Percentiles rank a stretch among this genome's conserved stretches.
Evolutionary conservation across 2,888 invertebrate species (phyloP).

Genomic region (Cosmia pyralina): DNA sequence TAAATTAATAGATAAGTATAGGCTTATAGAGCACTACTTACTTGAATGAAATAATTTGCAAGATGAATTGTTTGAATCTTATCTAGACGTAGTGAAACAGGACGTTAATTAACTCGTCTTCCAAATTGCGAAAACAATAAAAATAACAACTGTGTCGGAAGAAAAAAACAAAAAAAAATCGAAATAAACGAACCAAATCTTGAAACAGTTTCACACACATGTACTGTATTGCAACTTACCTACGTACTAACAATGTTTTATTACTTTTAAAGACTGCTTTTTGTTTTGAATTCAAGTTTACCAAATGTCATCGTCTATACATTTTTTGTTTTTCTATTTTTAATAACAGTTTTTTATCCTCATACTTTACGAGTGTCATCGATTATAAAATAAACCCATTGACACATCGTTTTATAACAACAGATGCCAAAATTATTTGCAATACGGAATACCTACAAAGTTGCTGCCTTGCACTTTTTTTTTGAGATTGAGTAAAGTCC

Average conservation of each 20-base stretch:
- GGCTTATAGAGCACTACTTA: neutral
- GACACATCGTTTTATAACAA: slow-evolving; percentile 41
- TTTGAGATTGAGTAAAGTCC: slow-evolving; percentile 49
- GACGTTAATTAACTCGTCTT: neutral
- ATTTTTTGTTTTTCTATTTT: neutral
- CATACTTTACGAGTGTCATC: neutral
- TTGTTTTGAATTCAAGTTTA: neutral
- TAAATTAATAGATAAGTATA: too few species aligned
- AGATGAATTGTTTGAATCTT: neutral
- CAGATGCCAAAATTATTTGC: slow-evolving; percentile 27
- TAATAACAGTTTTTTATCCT: neutral
- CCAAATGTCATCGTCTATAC: neutral
- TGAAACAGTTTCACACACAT: slow-evolving; percentile 6
- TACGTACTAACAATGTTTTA: neutral
- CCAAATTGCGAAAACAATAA: slow-evolving; percentile 4
- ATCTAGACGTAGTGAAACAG: neutral
- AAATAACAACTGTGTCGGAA: neutral
- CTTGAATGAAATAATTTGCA: neutral
- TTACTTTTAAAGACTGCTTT: neutral
- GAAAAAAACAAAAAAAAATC: slow-evolving; percentile 3
- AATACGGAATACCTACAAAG: slow-evolving; percentile 22
- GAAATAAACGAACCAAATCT: neutral
- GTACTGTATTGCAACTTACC: neutral
- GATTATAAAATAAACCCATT: slow-evolving; percentile 4
- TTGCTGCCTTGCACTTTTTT: slow-evolving; percentile 31